Conservation (phyloP, 2,888 invertebrate genomes). For the Protodeltote pygarga region DNA sequence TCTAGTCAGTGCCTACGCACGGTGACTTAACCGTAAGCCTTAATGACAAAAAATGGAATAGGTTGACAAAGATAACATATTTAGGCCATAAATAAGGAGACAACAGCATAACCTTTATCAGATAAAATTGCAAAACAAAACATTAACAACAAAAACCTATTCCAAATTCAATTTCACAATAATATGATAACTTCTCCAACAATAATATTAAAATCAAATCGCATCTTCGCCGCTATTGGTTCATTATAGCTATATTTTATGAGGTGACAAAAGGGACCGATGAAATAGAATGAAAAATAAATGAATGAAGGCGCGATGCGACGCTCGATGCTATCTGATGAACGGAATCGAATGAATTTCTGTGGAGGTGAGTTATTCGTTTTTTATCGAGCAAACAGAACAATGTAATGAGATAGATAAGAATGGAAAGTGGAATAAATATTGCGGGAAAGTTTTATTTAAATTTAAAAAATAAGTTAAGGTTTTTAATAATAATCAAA, state of each 20-base stretch:
- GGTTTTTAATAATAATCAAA: no score
- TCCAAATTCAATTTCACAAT: no score
- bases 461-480: conserved; percentile 25
- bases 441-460: conserved; percentile 11
- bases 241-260: conserved; percentile 34
- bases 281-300: conserved; percentile 40
- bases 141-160: no score
- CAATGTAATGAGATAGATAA: conserved; percentile 34
- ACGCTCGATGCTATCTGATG: conserved; percentile 50
- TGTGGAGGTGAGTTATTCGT: conserved; percentile 40
- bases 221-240: conserved; percentile 11
- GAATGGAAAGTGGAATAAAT: conserved; percentile 28
- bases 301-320: conserved; percentile 41
- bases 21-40: no score
- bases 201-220: conserved; percentile 4
- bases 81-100: no score
- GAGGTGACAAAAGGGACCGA: conserved; percentile 35
- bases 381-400: conserved; percentile 33
- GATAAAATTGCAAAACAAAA: no score
- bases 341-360: conserved; percentile 58
- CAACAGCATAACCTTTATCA: no score
- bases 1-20: no score
- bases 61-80: no score
- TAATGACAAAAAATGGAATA: no score
- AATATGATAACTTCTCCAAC: not conserved